phyloP scores from a whole-genome alignment of 2,797 vertebrate species.

The Danio aesculapii region DNA sequence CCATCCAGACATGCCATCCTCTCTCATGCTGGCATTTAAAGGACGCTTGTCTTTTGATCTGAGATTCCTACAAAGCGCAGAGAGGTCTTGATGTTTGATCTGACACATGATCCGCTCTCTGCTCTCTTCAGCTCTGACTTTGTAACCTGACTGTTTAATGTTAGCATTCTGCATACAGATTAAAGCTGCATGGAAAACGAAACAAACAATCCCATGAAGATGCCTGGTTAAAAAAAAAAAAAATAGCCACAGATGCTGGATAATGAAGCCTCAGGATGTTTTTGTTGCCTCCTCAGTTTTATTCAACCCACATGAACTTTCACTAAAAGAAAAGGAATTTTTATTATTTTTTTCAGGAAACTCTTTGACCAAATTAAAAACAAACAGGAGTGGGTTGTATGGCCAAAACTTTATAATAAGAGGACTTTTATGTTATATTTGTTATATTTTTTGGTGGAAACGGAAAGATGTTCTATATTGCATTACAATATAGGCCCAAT shows the following conservation, averaged over 20 bases:
- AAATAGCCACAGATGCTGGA: not conserved
- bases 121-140: slow-evolving; percentile 48
- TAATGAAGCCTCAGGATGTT: slow-evolving; percentile 13
- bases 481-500: not conserved
- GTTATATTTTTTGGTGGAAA: not conserved
- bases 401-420: not conserved
- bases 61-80: slow-evolving; percentile 50
- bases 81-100: slow-evolving; percentile 47
- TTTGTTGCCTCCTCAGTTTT: not conserved
- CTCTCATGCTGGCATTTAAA: slow-evolving; percentile 43
- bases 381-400: not conserved
- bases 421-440: not conserved
- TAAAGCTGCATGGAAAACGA: slow-evolving; percentile 26
- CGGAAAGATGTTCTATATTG: not conserved
- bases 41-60: slow-evolving; percentile 52
- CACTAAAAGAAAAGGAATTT: not conserved
- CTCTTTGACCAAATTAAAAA: not conserved
- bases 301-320: not conserved
- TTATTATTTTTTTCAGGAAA: not conserved
- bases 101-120: slow-evolving; percentile 38
- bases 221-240: not conserved
- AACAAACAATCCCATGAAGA: slow-evolving; percentile 31
- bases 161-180: slow-evolving; percentile 36
- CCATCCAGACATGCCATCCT: slow-evolving; percentile 4
- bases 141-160: slow-evolving; percentile 41